Evolutionary conservation across 2,888 invertebrate species (phyloP).

Genomic region (Trilocha varians): DNA sequence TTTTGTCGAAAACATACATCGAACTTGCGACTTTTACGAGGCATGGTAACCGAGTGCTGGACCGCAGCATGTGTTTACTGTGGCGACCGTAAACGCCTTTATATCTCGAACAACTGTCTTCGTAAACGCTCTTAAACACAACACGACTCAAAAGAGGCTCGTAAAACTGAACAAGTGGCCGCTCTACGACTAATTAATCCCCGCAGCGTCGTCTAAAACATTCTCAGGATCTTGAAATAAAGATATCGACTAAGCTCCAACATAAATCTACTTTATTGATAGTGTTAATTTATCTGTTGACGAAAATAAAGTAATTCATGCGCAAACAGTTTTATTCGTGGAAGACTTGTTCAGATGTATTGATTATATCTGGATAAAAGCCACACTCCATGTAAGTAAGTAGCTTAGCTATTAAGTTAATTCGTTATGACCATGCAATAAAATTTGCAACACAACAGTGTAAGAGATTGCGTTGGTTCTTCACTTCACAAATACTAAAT

Average conservation of each 20-base stretch:
- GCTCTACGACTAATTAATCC: slow-evolving; percentile 45
- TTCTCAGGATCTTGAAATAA: background rate
- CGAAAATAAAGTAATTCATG: no score
- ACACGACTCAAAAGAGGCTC: slow-evolving; percentile 32
- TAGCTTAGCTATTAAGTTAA: no score
- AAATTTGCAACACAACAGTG: no score
- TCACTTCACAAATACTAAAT: background rate
- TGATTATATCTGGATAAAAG: no score
- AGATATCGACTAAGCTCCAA: background rate
- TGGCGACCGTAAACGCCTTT: slow-evolving; percentile 41
- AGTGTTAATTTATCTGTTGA: no score
- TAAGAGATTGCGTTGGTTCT: no score
- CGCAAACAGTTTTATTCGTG: no score
- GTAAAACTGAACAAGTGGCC: slow-evolving; percentile 44
- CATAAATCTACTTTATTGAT: no score
- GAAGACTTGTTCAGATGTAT: no score
- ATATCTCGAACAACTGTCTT: slow-evolving; percentile 38
- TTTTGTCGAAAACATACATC: slow-evolving; percentile 5
- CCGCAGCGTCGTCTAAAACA: slow-evolving; percentile 16
- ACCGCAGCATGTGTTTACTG: slow-evolving; percentile 48
- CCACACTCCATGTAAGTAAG: no score
- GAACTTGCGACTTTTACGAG: slow-evolving; percentile 44
- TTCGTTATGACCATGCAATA: no score
- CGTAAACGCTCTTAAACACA: slow-evolving; percentile 26
- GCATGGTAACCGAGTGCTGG: slow-evolving; percentile 27